Conservation (phyloP, 2,797 vertebrate genomes). For the Tinamus major region DNA sequence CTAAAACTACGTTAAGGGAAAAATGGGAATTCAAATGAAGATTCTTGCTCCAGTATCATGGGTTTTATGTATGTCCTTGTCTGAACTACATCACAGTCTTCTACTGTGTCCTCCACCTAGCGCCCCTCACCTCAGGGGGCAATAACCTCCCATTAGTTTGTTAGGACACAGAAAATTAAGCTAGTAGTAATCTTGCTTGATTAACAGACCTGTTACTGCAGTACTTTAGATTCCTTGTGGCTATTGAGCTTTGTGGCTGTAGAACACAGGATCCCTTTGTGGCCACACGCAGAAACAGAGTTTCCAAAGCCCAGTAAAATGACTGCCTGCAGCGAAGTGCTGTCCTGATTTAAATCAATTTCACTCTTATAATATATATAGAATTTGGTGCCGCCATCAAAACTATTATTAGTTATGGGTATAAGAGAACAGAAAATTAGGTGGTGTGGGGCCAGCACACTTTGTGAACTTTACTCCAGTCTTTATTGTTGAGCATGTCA, state of each 20-base stretch:
- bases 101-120: not conserved
- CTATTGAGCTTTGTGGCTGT: not conserved
- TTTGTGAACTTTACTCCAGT: conserved; percentile 17
- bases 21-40: not conserved
- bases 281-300: not conserved
- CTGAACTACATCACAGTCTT: not conserved
- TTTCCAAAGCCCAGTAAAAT: not conserved
- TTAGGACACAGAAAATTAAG: not conserved
- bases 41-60: not conserved
- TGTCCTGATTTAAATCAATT: not conserved
- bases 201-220: not conserved
- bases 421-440: conserved; percentile 20
- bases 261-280: not conserved
- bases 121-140: not conserved
- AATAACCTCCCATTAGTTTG: not conserved
- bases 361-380: conserved; percentile 5
- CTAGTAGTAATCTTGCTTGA: not conserved
- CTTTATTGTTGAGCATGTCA: not conserved
- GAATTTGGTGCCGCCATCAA: not conserved
- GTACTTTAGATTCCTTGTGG: not conserved
- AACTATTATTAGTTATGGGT: conserved; percentile 29
- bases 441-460: not conserved
- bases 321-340: not conserved
- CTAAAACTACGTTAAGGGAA: not conserved
- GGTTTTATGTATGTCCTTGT: not conserved